phyloP scores from a whole-genome alignment of 2,113 vertebrate genomes.

The Piaya cayana region DNA sequence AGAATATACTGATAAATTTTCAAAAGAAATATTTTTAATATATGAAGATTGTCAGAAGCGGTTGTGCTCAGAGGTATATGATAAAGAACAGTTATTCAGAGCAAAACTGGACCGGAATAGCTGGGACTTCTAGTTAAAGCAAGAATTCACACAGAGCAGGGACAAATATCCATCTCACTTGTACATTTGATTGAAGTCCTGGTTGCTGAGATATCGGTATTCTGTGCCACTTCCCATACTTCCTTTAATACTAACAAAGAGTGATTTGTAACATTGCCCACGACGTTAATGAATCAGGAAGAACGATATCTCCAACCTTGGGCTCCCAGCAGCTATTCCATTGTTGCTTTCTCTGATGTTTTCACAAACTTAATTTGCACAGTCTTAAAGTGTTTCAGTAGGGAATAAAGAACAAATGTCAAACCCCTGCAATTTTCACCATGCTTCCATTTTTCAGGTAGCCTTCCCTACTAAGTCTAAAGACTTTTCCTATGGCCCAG shows the following conservation, averaged over 20 bases:
- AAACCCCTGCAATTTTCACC: background rate
- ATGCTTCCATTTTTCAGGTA: background rate
- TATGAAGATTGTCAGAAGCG: background rate
- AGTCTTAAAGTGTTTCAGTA: background rate
- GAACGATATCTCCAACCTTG: background rate
- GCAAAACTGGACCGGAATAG: background rate
- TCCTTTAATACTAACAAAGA: background rate
- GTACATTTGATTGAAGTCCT: background rate
- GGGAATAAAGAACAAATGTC: constrained; percentile 13
- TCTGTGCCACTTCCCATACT: background rate
- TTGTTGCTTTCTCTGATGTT: background rate
- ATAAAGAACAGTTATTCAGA: background rate
- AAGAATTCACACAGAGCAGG: background rate
- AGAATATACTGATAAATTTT: background rate
- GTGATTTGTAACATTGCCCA: constrained; percentile 9
- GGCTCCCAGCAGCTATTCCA: constrained; percentile 5
- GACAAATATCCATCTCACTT: background rate
- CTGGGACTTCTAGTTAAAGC: background rate
- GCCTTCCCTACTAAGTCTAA: background rate
- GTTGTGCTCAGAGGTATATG: background rate
- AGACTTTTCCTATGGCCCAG: background rate
- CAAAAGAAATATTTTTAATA: background rate
- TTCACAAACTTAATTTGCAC: constrained; percentile 38
- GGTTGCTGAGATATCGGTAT: background rate
- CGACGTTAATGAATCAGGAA: background rate